Conservation (phyloP, 2,113 vertebrate genomes). For the Syngnathus typhle region DNA sequence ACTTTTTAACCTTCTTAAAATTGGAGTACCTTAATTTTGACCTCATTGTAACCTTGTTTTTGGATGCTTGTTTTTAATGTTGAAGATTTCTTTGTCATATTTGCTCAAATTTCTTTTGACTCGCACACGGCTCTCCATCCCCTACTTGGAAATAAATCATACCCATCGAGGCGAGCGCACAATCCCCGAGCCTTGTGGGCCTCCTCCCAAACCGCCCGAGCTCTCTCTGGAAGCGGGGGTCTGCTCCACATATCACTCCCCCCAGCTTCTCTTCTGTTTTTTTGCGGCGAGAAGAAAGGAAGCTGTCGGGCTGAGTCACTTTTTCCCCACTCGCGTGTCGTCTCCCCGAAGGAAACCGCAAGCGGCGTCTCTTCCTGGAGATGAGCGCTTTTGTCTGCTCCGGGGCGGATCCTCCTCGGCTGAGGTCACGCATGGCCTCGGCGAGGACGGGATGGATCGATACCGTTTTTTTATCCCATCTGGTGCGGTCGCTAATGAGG, state of each 20-base stretch:
- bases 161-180: constrained; percentile 35
- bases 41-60: too few species aligned
- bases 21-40: too few species aligned
- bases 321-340: constrained; percentile 63
- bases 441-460: constrained; percentile 28
- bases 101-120: constrained; percentile 70
- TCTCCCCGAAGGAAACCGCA: constrained; percentile 57
- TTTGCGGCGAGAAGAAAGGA: constrained; percentile 63
- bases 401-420: constrained; percentile 59
- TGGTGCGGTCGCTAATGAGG: neutral
- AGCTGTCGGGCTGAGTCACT: constrained; percentile 63
- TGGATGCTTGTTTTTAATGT: neutral
- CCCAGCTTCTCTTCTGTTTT: constrained; percentile 61
- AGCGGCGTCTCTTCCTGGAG: constrained; percentile 68
- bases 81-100: constrained; percentile 59
- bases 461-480: constrained; percentile 3
- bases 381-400: constrained; percentile 71
- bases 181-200: constrained; percentile 40
- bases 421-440: constrained; percentile 55
- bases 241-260: constrained; percentile 65
- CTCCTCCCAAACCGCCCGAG: constrained; percentile 68
- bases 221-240: constrained; percentile 72
- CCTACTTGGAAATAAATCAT: constrained; percentile 51
- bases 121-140: constrained; percentile 51
- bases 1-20: too few species aligned